Evolutionary conservation across 2,888 invertebrate species (phyloP), one percentile per base, ranked within the genome.

Genomic region (Amphipoea lucens): DNA sequence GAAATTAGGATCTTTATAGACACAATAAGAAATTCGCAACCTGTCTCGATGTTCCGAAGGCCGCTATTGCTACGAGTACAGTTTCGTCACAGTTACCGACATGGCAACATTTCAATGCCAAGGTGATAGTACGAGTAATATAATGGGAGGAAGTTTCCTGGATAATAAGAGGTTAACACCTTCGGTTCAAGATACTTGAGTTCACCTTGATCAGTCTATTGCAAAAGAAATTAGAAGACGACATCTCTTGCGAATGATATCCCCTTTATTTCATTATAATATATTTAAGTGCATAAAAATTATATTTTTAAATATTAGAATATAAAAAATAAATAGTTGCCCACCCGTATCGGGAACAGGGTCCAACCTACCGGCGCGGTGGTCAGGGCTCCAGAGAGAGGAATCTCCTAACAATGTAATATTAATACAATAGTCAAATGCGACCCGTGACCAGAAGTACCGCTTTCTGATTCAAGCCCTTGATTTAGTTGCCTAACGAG

Each of bases 141-240:
- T 60, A 85, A 81, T 79, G 60, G 42, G 2, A 85, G 85, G 81
- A 85, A 67, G 76, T 60, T 45, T 60, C 17, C 36, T n/a, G n/a
- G 62, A 66, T 65, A 40, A 54, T n/a, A 69, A 40, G 4, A 54
- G 4, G 40, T 23, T 23, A 29, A 66, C 11, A 71, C 14, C 48
- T 40, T 17, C 20, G 20, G 36, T 40, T 57, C 2, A 71, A 1
- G 40, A 57, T n/a, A 57, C 36, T 14, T 45, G 23, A 12, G 9
- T 54, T 60, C 29, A 60, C 78, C 84, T 70, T 83, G 51, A 20
- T 40, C 2, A 5, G 17, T 14, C 3, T 45, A 77, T 66, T 17
- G 36, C 42, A 42, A 76, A 40, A 42, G 0, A 36, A 62, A 42
- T 42, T 29, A 20, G 7, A 20, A 17, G 20, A 42, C 1, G 7